phyloP scores from a whole-genome alignment of 2,888 invertebrate species.

The Leptothorax acervorum region DNA sequence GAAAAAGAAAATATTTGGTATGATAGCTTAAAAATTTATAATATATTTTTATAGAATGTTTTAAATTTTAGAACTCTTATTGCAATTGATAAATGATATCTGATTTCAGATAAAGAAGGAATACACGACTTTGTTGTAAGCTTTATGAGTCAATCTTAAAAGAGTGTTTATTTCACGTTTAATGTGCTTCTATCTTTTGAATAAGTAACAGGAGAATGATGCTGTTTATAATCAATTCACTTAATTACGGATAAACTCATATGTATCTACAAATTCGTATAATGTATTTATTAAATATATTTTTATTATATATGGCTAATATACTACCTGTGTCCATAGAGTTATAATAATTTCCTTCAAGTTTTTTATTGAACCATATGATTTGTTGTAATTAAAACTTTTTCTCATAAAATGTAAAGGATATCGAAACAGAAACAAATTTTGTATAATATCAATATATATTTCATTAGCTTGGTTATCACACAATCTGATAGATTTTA shows the following conservation, averaged over 20 bases:
- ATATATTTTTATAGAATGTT: conserved; percentile 28
- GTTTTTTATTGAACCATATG: not conserved
- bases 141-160: conserved; percentile 78
- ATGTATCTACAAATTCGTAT: not conserved
- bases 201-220: not conserved
- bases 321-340: not conserved
- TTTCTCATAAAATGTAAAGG: not conserved
- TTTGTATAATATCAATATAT: not conserved
- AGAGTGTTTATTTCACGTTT: not conserved
- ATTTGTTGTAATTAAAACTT: not conserved
- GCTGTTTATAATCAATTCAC: not conserved
- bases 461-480: not conserved
- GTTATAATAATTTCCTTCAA: not conserved
- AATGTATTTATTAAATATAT: conserved; percentile 28
- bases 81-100: conserved; percentile 49
- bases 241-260: conserved; percentile 4
- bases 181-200: not conserved
- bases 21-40: conserved; percentile 9
- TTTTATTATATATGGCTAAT: not conserved
- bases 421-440: not conserved
- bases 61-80: not conserved
- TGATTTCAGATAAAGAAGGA: conserved; percentile 88
- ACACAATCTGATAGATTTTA: not conserved
- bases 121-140: conserved; percentile 87
- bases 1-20: conserved; percentile 77